phyloP scores from a whole-genome alignment of 2,888 invertebrate genomes.

The Troides oblongomaculatus region DNA sequence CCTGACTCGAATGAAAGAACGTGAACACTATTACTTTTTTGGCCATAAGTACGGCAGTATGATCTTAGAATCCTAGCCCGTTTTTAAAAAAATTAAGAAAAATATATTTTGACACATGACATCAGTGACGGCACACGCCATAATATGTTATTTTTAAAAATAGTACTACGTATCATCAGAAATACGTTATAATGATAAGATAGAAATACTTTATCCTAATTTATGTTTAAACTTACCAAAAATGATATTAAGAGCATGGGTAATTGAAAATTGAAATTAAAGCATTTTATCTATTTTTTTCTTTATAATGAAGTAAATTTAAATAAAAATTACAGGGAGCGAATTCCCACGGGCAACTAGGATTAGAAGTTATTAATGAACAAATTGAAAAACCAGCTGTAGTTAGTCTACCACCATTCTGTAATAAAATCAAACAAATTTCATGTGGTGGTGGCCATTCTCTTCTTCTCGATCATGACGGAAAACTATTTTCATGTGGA shows the following conservation, averaged over 20 bases:
- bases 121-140: neutral
- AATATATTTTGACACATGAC: neutral
- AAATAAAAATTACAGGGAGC: constrained; percentile 83
- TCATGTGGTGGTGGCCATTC: constrained; percentile 90
- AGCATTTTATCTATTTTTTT: constrained; percentile 10
- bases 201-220: neutral
- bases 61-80: too few species aligned
- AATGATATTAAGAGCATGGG: constrained; percentile 66
- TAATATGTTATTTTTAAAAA: neutral
- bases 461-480: constrained; percentile 82
- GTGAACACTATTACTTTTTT: too few species aligned
- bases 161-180: neutral
- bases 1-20: too few species aligned
- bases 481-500: constrained; percentile 87
- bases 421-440: constrained; percentile 80
- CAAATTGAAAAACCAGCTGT: constrained; percentile 81
- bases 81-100: too few species aligned
- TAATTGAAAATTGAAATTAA: constrained; percentile 33
- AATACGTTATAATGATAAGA: neutral
- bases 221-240: constrained; percentile 2
- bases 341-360: constrained; percentile 91
- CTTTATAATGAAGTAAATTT: constrained; percentile 4
- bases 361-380: constrained; percentile 84
- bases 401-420: constrained; percentile 59
- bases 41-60: too few species aligned